Evolutionary conservation across 2,888 invertebrate species (phyloP).

Genomic region (Megaustenia siamemsis): DNA sequence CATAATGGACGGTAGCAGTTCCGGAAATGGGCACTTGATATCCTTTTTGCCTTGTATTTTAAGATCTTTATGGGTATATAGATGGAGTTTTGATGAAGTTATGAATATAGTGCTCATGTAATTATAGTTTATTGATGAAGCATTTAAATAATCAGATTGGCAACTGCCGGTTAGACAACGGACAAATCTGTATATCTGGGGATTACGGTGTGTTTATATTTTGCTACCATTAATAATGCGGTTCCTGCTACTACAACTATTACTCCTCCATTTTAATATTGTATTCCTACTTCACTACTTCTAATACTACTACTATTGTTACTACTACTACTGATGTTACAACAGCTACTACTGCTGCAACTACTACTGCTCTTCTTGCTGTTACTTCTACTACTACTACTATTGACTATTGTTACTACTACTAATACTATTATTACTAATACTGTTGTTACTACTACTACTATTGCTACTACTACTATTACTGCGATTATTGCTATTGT

Average conservation of each 20-base stretch:
- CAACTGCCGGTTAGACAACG: too few species aligned
- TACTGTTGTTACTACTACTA: conserved; percentile 28
- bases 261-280: background rate
- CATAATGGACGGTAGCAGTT: conserved; percentile 56
- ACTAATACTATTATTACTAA: conserved; percentile 23
- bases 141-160: too few species aligned
- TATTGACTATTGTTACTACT: conserved; percentile 34
- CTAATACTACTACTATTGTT: background rate
- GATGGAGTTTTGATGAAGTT: too few species aligned
- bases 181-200: too few species aligned
- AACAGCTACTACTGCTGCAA: conserved; percentile 35
- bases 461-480: conserved; percentile 38
- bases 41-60: conserved; percentile 67
- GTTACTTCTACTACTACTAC: conserved; percentile 39
- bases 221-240: too few species aligned
- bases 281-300: background rate
- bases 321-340: conserved; percentile 35
- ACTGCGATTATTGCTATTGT: conserved; percentile 11
- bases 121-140: too few species aligned
- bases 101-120: too few species aligned
- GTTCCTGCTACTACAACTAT: background rate
- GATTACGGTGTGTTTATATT: too few species aligned
- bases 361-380: conserved; percentile 7
- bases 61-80: background rate
- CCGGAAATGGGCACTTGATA: conserved; percentile 68